Evolutionary conservation across 2,113 vertebrate species (phyloP).

Genomic region (Paramisgurnus dabryanus): DNA sequence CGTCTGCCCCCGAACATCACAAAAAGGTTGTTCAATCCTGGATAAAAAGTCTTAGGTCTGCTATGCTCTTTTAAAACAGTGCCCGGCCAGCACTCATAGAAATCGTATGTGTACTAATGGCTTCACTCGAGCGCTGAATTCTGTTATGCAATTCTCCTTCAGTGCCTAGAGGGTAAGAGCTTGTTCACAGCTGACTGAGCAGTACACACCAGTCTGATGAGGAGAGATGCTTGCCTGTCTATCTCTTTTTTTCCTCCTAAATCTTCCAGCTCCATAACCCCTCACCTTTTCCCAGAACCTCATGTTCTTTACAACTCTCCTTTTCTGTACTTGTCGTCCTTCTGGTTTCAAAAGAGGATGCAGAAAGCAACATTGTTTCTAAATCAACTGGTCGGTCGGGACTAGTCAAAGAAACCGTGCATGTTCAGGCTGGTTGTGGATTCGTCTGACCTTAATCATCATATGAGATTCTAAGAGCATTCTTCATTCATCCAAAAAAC

Average conservation of each 20-base stretch:
- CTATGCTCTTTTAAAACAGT: background rate
- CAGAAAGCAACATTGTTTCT: background rate
- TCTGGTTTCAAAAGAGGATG: background rate
- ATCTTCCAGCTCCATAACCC: background rate
- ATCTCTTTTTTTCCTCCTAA: background rate
- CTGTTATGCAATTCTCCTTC: conserved; percentile 15
- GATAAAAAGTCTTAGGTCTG: too few species aligned
- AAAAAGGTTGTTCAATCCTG: too few species aligned
- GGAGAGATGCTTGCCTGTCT: conserved; percentile 12
- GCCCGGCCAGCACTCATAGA: background rate
- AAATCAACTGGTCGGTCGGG: too few species aligned
- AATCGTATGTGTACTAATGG: conserved; percentile 1
- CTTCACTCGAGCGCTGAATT: conserved; percentile 21
- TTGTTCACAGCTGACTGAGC: conserved; percentile 31
- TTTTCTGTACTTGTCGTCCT: background rate
- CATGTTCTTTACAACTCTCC: background rate
- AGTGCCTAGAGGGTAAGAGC: conserved; percentile 29
- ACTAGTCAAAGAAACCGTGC: too few species aligned
- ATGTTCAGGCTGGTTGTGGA: too few species aligned
- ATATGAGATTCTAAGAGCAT: too few species aligned
- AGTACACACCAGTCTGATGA: conserved; percentile 27
- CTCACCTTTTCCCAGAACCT: conserved; percentile 5
- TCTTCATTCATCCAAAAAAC: too few species aligned
- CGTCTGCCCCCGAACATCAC: too few species aligned
- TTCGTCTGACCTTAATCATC: too few species aligned